Conservation (phyloP, 2,797 vertebrate species). For the Myiothlypis chrysogaster region DNA sequence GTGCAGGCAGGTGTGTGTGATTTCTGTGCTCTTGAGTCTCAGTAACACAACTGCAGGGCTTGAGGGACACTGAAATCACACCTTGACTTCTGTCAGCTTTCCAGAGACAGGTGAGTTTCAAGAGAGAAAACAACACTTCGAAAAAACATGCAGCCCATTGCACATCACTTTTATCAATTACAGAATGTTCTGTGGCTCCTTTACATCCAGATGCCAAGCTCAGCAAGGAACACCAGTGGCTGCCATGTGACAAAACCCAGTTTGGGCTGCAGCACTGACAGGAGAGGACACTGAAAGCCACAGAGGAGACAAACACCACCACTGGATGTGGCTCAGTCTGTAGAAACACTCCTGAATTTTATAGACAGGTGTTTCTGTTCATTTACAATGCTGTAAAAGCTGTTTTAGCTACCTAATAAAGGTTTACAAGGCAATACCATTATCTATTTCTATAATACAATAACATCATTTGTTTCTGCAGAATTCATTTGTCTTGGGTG, state of each 20-base stretch:
- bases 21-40: background rate
- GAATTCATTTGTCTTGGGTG: background rate
- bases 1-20: background rate
- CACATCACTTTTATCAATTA: background rate
- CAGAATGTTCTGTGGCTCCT: background rate
- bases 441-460: background rate
- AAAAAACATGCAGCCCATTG: background rate
- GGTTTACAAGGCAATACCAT: constrained; percentile 1
- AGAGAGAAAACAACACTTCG: background rate
- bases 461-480: background rate
- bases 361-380: background rate
- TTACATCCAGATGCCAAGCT: background rate
- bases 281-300: background rate
- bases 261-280: background rate
- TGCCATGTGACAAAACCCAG: background rate
- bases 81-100: background rate
- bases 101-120: background rate
- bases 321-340: background rate
- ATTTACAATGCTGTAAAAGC: background rate
- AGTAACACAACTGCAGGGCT: background rate
- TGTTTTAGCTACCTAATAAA: background rate
- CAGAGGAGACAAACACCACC: background rate
- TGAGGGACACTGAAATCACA: background rate
- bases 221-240: background rate
- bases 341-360: background rate